A percentile compares a stretch with the other conserved stretches of the same genome.
Evolutionary conservation across 2,888 invertebrate species (phyloP).

Genomic region (Latrodectus hesperus): DNA sequence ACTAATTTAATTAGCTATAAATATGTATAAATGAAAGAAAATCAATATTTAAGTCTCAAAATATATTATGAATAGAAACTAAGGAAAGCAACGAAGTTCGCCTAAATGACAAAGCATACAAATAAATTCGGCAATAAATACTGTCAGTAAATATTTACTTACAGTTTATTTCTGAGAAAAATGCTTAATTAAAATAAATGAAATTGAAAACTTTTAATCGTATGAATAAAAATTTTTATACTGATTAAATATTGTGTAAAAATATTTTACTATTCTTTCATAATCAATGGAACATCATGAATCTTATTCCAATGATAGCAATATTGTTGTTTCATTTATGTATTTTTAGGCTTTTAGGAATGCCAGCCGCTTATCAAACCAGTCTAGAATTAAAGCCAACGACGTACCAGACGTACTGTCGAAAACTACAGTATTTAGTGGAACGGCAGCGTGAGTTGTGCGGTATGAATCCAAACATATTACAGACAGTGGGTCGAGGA

Average conservation of each 20-base stretch:
- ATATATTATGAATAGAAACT: no score
- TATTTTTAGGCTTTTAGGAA: conserved; percentile 77
- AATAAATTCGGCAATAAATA: no score
- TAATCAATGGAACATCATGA: no score
- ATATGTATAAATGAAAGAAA: no score
- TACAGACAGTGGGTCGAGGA: conserved; percentile 86
- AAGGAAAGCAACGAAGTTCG: no score
- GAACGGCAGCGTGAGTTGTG: conserved; percentile 84
- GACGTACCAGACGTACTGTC: conserved; percentile 82
- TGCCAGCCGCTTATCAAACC: conserved; percentile 75
- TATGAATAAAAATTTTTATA: background rate
- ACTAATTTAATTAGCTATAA: no score
- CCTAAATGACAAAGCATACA: no score
- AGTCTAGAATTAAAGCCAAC: conserved; percentile 74
- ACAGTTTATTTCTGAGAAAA: no score
- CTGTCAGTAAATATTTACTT: no score
- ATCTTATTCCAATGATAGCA: background rate
- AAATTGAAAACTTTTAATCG: background rate
- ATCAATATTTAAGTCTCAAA: no score
- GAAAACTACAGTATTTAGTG: conserved; percentile 82
- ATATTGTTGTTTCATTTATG: conserved; percentile 1
- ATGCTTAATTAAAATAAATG: background rate
- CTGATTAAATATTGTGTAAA: no score
- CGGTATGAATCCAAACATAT: conserved; percentile 82
- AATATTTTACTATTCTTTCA: no score